Conservation (phyloP, 2,113 vertebrate genomes). For the Salvelinus sp. region DNA sequence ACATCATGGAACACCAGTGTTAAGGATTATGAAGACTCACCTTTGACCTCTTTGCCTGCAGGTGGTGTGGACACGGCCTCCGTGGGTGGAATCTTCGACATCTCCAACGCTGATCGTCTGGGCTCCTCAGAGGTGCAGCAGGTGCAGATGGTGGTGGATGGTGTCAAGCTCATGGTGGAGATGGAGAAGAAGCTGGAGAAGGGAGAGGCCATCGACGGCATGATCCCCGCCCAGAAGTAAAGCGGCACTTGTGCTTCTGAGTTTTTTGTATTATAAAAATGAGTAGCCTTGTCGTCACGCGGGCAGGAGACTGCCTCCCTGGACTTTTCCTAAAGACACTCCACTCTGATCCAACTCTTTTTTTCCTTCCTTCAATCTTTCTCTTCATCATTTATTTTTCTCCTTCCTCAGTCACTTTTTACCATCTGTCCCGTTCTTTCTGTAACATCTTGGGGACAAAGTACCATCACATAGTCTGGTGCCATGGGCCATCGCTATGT, state of each 20-base stretch:
- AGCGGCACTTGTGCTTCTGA: slow-evolving; percentile 52
- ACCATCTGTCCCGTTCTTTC: slow-evolving; percentile 43
- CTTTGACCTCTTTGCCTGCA: slow-evolving; percentile 46
- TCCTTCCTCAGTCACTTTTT: slow-evolving; percentile 29
- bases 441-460: slow-evolving; percentile 81
- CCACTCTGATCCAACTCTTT: slow-evolving; percentile 44
- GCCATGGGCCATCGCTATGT: slow-evolving; percentile 48
- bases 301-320: slow-evolving; percentile 29
- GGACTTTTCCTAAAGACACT: slow-evolving; percentile 54
- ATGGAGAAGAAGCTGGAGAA: slow-evolving; percentile 98
- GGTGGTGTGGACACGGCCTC: slow-evolving; percentile 95
- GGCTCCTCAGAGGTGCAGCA: slow-evolving; percentile 93
- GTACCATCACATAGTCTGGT: slow-evolving; percentile 54
- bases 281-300: slow-evolving; percentile 52
- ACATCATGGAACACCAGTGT: too few species aligned
- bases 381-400: slow-evolving; percentile 21
- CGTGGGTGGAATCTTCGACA: slow-evolving; percentile 89
- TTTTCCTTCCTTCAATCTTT: slow-evolving; percentile 27
- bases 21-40: neutral
- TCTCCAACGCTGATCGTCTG: slow-evolving; percentile 94
- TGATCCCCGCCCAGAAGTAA: slow-evolving; percentile 97
- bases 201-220: slow-evolving; percentile 87
- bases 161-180: slow-evolving; percentile 95
- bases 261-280: slow-evolving; percentile 53
- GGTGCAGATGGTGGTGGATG: slow-evolving; percentile 96